Conservation (phyloP, 2,888 invertebrate species). For the Notodonta dromedarius region DNA sequence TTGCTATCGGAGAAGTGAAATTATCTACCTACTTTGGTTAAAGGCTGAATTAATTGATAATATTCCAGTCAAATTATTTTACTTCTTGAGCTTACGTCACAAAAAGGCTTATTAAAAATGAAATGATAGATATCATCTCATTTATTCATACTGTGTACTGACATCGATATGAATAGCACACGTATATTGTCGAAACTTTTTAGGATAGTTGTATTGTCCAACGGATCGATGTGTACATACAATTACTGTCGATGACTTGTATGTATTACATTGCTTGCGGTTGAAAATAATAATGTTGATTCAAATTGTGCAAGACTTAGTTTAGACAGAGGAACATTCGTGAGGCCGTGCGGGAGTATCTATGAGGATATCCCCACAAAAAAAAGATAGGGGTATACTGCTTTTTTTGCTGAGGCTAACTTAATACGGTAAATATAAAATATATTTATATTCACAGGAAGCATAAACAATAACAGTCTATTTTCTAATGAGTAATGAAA, state of each 20-base stretch:
- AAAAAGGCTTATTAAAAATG: constrained; percentile 22
- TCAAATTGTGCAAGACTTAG: constrained; percentile 12
- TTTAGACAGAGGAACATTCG: no score
- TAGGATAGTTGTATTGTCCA: constrained; percentile 32
- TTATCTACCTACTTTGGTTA: constrained; percentile 31
- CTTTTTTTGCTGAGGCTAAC: no score
- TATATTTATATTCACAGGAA: constrained; percentile 50
- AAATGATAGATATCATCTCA: constrained; percentile 38
- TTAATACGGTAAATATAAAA: not conserved
- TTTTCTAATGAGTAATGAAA: constrained; percentile 66
- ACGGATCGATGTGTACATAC: constrained; percentile 51
- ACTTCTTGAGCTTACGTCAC: constrained; percentile 1
- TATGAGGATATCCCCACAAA: no score
- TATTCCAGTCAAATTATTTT: constrained; percentile 10
- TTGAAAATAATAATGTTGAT: constrained; percentile 22
- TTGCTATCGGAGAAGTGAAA: constrained; percentile 32
- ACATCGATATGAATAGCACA: constrained; percentile 24
- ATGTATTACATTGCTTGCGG: constrained; percentile 35
- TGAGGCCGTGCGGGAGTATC: no score
- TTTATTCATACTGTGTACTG: constrained; percentile 27
- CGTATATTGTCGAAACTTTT: constrained; percentile 11
- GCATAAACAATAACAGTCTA: constrained; percentile 60
- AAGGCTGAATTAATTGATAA: constrained; percentile 25
- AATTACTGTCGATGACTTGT: constrained; percentile 69
- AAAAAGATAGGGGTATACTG: no score